Base-by-base conservation (phyloP, 1,140 invertebrate species). In the Leptopilina boulardi region DNA sequence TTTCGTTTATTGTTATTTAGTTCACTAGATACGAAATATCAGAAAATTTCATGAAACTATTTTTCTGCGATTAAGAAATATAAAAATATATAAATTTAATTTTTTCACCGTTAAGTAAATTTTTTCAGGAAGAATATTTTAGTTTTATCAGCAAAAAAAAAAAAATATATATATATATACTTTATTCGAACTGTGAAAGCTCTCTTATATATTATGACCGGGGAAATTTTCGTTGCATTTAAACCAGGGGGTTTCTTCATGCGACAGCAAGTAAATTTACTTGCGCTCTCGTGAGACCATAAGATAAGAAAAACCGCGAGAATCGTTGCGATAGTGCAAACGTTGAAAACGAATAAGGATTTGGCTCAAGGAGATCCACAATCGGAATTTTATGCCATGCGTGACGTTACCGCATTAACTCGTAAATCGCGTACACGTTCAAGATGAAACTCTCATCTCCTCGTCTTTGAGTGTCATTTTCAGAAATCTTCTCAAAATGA, bases 331-430 rank as follows among this genome's bases (percentile, higher is more conserved):
- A 66, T 66, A 66, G 59, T 30, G 59, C 59, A 66, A 66, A n/a
- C 59, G 26, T 66, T 66, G 26, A 66, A 66, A 66, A 66, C 26
- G 59, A 66, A 66, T 66, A 30, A 66, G 78, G 78, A 86, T 85
- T 81, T 85, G 82, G 83, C 81, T 84, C 85, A 85, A 86, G 85
- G 85, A 81, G 85, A 86, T 73, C 76, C 59, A 78, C 76, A 79
- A 83, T 82, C 75, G 74, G 75, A 80, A 71, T 80, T 75, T 75
- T 73, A 80, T 51, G 71, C 76, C 75, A 34, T 75, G 59, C 54
- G 66, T 70, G 77, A 78, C 76, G 34, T 56, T 26, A 70, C 23
- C 56, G 70, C 54, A 47, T 76, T 66, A 21, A 34, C 42, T 41
- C 26, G 70, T 70, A 56, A 72, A 76, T 76, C 73, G 15, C 66